Conservation (phyloP, 2,113 vertebrate genomes). For the Notarius quadriscutis region DNA sequence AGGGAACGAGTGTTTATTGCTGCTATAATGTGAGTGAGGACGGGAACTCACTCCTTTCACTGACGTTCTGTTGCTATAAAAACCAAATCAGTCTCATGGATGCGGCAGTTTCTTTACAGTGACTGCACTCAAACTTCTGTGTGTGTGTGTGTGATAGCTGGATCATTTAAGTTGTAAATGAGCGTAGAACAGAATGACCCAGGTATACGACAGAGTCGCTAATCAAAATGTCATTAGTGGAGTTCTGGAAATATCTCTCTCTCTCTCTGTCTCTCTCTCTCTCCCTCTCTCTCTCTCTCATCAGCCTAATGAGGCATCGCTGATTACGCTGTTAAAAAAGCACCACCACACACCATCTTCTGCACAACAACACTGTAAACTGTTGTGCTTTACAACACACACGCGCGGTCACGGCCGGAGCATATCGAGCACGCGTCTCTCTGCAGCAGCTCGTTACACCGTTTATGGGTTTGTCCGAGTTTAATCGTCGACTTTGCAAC, state of each 20-base stretch:
- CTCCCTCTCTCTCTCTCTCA: neutral
- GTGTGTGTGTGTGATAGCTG: conserved; percentile 30
- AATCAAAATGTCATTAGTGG: conserved; percentile 55
- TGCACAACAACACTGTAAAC: conserved; percentile 29
- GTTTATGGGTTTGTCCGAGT: conserved; percentile 8
- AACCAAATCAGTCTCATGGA: neutral
- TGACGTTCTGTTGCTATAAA: neutral
- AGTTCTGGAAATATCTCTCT: conserved; percentile 9
- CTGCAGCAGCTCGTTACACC: neutral
- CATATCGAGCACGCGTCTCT: neutral
- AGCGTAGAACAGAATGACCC: conserved; percentile 35
- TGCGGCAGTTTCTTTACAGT: neutral
- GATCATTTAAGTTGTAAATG: conserved; percentile 50
- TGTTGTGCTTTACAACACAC: conserved; percentile 12
- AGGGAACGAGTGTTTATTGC: neutral
- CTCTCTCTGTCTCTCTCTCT: conserved; percentile 12
- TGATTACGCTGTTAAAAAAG: conserved; percentile 48
- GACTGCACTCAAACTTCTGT: neutral
- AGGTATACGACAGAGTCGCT: conserved; percentile 44
- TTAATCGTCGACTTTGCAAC: conserved; percentile 5
- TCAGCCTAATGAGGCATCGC: conserved; percentile 48
- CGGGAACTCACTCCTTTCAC: neutral
- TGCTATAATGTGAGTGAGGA: neutral
- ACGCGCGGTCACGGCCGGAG: neutral
- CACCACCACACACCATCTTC: conserved; percentile 2